Percentiles rank a stretch among this genome's conserved stretches.
These are phyloP conservation scores for Climacteris rufus DNA, from an alignment of 2,113 vertebrate species.

Conservation along the genomic window DNA sequence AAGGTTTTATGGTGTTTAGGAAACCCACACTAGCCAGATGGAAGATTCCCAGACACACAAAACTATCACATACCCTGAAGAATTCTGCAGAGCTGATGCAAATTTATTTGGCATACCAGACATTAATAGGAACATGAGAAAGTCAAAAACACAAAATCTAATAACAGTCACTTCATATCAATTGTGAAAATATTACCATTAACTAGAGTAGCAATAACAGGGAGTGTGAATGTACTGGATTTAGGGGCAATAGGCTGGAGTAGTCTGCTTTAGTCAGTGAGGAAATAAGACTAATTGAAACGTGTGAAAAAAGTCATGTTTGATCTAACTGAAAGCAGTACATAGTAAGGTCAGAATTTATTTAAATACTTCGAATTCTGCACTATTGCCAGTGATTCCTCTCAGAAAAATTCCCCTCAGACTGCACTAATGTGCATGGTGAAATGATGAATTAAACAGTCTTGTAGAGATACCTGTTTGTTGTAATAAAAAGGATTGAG, in stretches of 20 bases:
- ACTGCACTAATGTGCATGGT: neutral
- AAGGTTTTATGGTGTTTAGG: slow-evolving; percentile 43
- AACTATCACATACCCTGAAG: slow-evolving; percentile 1
- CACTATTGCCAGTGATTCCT: neutral
- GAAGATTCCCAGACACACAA: slow-evolving; percentile 44
- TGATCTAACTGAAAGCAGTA: slow-evolving; percentile 17
- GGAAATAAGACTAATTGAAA: slow-evolving; percentile 45
- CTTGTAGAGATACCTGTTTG: neutral
- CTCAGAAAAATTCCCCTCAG: slow-evolving; percentile 1
- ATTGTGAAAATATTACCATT: neutral
- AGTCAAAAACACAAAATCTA: slow-evolving; percentile 13
- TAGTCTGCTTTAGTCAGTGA: slow-evolving; percentile 16
- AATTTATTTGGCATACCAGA: slow-evolving; percentile 17
- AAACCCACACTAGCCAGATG: slow-evolving; percentile 21
- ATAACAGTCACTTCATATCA: neutral
- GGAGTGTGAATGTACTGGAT: neutral
- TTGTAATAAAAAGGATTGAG: neutral
- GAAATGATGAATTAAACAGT: slow-evolving; percentile 7
- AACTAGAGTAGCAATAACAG: neutral
- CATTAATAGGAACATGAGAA: neutral
- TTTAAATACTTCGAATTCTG: slow-evolving; percentile 45
- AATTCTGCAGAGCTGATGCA: slow-evolving; percentile 23
- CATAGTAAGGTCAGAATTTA: slow-evolving; percentile 15
- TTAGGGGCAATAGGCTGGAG: neutral
- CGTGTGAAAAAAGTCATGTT: slow-evolving; percentile 3